phyloP scores from a whole-genome alignment of 2,888 invertebrate genomes.

The Drosophila peninsularis region DNA sequence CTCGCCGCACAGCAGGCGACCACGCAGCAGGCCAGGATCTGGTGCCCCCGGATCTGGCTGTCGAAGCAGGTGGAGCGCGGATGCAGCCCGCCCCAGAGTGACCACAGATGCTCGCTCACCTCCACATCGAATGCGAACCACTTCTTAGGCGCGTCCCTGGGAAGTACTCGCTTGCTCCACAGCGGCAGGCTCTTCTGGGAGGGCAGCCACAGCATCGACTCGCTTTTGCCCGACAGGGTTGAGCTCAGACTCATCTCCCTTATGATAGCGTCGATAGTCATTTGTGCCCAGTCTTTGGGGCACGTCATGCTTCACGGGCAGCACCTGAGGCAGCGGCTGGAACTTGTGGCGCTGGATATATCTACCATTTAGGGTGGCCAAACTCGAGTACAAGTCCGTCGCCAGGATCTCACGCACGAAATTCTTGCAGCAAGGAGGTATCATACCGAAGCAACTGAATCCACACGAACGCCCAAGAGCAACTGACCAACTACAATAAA shows the following conservation, averaged over 20 bases:
- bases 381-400: background rate
- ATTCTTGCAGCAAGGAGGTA: slow-evolving; percentile 4
- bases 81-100: slow-evolving; percentile 88
- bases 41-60: slow-evolving; percentile 86
- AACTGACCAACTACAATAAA: background rate
- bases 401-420: slow-evolving; percentile 36
- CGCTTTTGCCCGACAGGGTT: slow-evolving; percentile 34
- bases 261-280: slow-evolving; percentile 47
- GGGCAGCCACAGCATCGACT: slow-evolving; percentile 74
- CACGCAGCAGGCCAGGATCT: slow-evolving; percentile 87
- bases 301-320: slow-evolving; percentile 7
- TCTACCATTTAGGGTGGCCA: background rate
- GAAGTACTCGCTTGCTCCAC: slow-evolving; percentile 77
- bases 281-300: slow-evolving; percentile 5
- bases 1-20: slow-evolving; percentile 87
- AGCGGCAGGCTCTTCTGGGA: slow-evolving; percentile 60
- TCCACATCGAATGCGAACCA: slow-evolving; percentile 88
- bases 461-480: background rate
- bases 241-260: slow-evolving; percentile 24
- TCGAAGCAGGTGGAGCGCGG: slow-evolving; percentile 87
- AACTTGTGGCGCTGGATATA: slow-evolving; percentile 10
- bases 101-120: slow-evolving; percentile 88
- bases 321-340: background rate
- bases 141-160: slow-evolving; percentile 80
- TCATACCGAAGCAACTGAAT: slow-evolving; percentile 16